phyloP scores from a whole-genome alignment of 2,888 invertebrate species.

The Lydus trimaculatus region DNA sequence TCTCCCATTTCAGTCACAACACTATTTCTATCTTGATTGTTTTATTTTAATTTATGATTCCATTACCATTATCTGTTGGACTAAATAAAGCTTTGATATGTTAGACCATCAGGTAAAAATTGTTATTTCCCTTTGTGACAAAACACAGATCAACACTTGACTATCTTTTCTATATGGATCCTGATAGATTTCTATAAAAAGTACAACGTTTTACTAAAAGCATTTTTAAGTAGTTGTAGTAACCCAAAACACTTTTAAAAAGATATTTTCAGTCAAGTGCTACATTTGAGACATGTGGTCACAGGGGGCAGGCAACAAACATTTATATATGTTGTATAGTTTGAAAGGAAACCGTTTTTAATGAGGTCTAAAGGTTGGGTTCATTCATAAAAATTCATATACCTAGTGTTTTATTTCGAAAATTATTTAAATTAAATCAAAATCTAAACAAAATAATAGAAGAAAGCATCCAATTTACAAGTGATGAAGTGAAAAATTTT shows the following conservation, averaged over 20 bases:
- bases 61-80: neutral
- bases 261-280: conserved; percentile 55
- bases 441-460: neutral
- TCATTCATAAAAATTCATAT: conserved; percentile 11
- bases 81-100: neutral
- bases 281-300: conserved; percentile 49
- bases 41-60: neutral
- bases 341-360: conserved; percentile 9
- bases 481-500: conserved; percentile 5
- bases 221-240: conserved; percentile 54
- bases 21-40: neutral
- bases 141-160: conserved; percentile 54
- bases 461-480: neutral
- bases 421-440: neutral
- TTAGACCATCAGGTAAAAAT: conserved; percentile 1
- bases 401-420: neutral
- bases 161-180: conserved; percentile 10
- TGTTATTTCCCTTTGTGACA: conserved; percentile 35
- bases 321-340: neutral
- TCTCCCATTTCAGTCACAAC: neutral
- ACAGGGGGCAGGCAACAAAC: conserved; percentile 14
- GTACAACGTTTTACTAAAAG: conserved; percentile 48
- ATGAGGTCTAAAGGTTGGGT: conserved; percentile 10
- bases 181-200: neutral
- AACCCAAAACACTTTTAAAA: conserved; percentile 55